Percentiles rank a stretch among this genome's conserved stretches.
These are phyloP conservation scores for Cetonia aurata DNA, from an alignment of 2,888 invertebrate species.

Conservation along the genomic window DNA sequence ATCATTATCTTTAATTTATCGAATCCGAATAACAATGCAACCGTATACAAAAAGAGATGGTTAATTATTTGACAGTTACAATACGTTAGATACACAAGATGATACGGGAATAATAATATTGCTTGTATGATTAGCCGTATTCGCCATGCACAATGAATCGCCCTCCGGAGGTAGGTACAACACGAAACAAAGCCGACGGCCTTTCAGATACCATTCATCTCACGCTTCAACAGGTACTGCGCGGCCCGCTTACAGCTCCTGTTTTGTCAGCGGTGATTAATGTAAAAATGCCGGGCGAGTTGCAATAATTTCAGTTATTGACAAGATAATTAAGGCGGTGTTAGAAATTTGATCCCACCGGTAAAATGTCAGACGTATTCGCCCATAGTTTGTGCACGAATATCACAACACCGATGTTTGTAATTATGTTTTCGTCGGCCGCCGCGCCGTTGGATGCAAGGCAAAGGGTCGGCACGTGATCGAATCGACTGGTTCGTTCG, in stretches of 20 bases:
- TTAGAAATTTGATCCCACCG: constrained; percentile 27
- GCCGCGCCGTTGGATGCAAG: no score
- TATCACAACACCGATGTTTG: no score
- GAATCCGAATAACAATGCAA: no score
- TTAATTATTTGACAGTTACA: no score
- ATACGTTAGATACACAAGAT: no score
- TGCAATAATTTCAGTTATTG: constrained; percentile 36
- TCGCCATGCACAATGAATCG: constrained; percentile 28
- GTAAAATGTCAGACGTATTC: constrained; percentile 13
- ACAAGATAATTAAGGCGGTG: constrained; percentile 33
- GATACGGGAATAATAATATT: no score
- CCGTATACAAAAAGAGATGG: no score
- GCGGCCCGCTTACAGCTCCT: constrained; percentile 10
- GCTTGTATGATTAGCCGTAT: constrained; percentile 20
- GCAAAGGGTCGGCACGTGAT: no score
- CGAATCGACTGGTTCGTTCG: no score
- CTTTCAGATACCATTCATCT: constrained; percentile 21
- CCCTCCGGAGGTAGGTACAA: constrained; percentile 8
- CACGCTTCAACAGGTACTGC: constrained; percentile 32
- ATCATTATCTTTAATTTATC: no score
- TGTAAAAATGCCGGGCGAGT: constrained; percentile 29
- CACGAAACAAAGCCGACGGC: constrained; percentile 26
- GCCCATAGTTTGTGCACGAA: no score
- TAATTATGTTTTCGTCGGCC: no score
- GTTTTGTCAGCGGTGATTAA: constrained; percentile 36